Percentiles rank a stretch among this genome's conserved stretches.
Evolutionary conservation across 1,140 invertebrate genomes (phyloP).

Genomic region (Leptonema lineaticorne): DNA sequence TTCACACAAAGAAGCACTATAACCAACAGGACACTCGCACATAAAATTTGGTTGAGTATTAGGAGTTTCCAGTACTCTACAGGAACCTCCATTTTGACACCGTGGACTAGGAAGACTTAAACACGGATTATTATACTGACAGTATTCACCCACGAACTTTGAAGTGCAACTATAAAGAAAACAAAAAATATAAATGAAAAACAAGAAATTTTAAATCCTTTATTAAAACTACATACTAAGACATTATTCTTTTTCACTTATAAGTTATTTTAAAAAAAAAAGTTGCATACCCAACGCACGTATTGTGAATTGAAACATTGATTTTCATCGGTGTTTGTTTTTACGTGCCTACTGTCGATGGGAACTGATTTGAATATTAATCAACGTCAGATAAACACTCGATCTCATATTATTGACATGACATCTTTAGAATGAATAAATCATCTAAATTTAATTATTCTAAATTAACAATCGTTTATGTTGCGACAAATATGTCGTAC

Average conservation of each 20-base stretch:
- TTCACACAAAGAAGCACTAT: constrained; percentile 90
- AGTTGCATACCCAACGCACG: background rate
- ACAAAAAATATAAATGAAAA: constrained; percentile 42
- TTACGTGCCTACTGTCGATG: background rate
- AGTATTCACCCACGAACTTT: constrained; percentile 90
- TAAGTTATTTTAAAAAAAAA: background rate
- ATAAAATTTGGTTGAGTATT: constrained; percentile 74
- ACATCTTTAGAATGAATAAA: too few relatives aligned
- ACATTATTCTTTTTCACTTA: background rate
- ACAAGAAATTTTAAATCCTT: background rate
- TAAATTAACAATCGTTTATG: too few relatives aligned
- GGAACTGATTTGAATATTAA: background rate
- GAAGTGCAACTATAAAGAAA: constrained; percentile 83
- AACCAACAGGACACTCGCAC: constrained; percentile 88
- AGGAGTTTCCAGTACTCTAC: constrained; percentile 71
- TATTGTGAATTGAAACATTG: background rate
- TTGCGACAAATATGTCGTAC: too few relatives aligned
- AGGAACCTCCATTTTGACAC: constrained; percentile 92
- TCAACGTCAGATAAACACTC: background rate
- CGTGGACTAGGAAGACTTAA: constrained; percentile 73
- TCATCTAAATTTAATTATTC: too few relatives aligned
- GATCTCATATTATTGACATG: too few relatives aligned
- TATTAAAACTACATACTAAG: background rate
- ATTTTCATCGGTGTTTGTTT: constrained; percentile 16
- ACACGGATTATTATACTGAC: constrained; percentile 90